Conservation (phyloP, 2,797 vertebrate genomes). For the Sebastes aleutianus region DNA sequence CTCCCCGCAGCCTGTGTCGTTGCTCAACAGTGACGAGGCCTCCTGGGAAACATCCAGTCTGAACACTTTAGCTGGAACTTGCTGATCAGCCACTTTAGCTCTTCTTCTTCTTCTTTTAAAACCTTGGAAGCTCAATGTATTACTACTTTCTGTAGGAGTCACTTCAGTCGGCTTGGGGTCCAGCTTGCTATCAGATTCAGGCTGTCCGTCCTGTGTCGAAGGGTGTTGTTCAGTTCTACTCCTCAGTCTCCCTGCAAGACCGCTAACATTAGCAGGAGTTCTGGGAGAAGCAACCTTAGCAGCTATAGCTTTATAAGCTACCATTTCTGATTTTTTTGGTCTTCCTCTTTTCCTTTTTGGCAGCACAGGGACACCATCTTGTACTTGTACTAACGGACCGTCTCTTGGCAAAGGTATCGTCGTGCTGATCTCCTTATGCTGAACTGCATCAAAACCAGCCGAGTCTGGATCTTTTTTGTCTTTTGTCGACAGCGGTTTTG, state of each 20-base stretch:
- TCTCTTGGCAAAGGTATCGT: constrained; percentile 30
- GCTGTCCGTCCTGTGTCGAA: neutral
- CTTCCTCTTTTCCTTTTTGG: constrained; percentile 56
- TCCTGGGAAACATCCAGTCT: constrained; percentile 41
- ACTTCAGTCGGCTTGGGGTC: neutral
- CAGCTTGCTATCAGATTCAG: neutral
- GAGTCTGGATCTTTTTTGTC: neutral
- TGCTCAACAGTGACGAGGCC: neutral
- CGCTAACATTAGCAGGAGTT: neutral
- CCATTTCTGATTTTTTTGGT: constrained; percentile 33
- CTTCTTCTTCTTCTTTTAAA: constrained; percentile 36
- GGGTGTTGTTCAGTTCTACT: constrained; percentile 36
- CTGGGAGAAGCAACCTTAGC: neutral
- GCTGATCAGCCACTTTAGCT: constrained; percentile 24
- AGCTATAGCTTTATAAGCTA: neutral
- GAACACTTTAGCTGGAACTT: constrained; percentile 49
- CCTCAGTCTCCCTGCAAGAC: constrained; percentile 40
- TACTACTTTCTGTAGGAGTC: neutral
- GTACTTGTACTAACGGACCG: neutral
- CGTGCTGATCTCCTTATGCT: constrained; percentile 41
- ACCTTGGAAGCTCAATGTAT: neutral
- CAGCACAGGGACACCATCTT: neutral
- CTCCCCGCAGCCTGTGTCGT: neutral
- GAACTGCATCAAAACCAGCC: constrained; percentile 6
- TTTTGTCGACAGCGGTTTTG: neutral